Evolutionary conservation across 2,888 invertebrate species (phyloP).

Genomic region (Andrena bicolor): DNA sequence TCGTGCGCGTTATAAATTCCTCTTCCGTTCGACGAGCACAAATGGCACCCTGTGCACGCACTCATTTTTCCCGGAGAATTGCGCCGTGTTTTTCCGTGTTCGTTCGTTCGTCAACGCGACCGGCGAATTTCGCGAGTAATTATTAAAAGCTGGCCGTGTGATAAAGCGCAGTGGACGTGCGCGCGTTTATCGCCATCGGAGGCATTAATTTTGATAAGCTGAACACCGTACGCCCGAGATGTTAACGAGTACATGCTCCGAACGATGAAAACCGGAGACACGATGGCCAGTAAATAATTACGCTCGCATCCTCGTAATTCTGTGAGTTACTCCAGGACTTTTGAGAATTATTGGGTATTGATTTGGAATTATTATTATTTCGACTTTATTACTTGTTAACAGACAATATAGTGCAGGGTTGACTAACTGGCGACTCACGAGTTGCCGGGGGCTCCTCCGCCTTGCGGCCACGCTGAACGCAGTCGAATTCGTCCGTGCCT

Average conservation of each 20-base stretch:
- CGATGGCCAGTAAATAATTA: slow-evolving; percentile 10
- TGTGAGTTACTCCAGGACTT: background rate
- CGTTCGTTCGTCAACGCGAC: background rate
- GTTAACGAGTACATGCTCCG: slow-evolving; percentile 2
- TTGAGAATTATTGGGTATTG: background rate
- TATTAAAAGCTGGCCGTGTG: background rate
- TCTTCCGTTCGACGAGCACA: background rate
- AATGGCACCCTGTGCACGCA: background rate
- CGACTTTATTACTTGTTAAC: too few species aligned
- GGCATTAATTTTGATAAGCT: background rate
- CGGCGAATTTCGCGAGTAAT: background rate
- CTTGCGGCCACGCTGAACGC: too few species aligned
- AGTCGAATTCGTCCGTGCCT: too few species aligned
- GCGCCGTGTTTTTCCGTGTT: slow-evolving; percentile 2
- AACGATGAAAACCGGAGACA: background rate
- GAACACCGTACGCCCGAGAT: background rate
- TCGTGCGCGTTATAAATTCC: background rate
- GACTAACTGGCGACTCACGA: too few species aligned
- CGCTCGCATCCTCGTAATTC: background rate
- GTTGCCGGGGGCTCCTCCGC: too few species aligned
- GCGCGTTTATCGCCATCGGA: background rate
- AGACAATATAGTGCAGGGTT: too few species aligned
- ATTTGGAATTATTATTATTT: background rate
- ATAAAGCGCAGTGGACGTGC: slow-evolving; percentile 7
- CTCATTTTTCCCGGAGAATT: background rate